Evolutionary conservation across 1,140 invertebrate species (phyloP), one percentile per base, ranked within the genome.

Genomic region (Drosophila orena): DNA sequence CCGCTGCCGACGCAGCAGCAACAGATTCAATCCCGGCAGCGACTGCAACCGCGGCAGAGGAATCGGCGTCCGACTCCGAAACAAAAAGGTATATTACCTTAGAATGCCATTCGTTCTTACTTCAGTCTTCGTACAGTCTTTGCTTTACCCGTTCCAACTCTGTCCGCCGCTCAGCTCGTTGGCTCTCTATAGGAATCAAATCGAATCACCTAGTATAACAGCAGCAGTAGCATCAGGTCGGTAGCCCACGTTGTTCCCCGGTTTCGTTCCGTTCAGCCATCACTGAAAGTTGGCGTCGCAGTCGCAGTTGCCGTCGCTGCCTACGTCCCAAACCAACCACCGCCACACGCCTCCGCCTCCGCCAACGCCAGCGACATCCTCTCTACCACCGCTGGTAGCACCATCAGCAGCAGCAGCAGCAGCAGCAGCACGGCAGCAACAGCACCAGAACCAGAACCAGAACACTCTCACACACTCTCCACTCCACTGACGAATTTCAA

Each of bases 111-210:
- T 81, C 81, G 91, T 91, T 92, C 88, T 92, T 91, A 92, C 90
- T 92, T 92, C 91, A 92, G 91, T 92, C 91, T 92, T 92, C 91
- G 91, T 92, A 92, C 91, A 92, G 91, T 92, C 91, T 92, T 92
- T 91, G 91, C 91, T 92, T 92, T 92, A 92, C 91, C 91, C 91
- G 91, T 92, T 92, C 91, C 91, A 92, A 92, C 83, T 92, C 91
- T 92, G 88, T 92, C 91, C 91, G 91, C 90, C 88, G 89, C 80
- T 85, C 72, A 77, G 81, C 80, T 83, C 79, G 81, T 83, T 89
- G 73, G 85, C 84, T 85, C 79, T 89, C 85, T 83, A 78, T 80
- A 89, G 60, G 84, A 77, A 79, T 81, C 68, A 38, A 54, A 69
- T 22, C 54, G 30, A 54, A 69, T 22, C 54, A 34, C 50, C 70